Base-by-base conservation (phyloP, 2,888 invertebrate species). In the Drosophila aldrichi region DNA sequence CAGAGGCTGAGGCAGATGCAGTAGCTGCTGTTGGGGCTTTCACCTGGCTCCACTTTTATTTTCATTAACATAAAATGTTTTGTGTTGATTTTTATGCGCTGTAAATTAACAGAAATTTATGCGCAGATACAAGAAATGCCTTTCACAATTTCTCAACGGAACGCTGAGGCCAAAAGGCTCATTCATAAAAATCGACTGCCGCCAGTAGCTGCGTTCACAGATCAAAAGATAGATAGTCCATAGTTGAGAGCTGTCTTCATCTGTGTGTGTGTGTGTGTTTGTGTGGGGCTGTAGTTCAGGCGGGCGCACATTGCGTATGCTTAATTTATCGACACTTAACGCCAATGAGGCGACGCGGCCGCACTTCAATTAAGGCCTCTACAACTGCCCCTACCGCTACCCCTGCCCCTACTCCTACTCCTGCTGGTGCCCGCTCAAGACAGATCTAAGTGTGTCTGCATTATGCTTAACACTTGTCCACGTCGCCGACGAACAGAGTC, bases 291-390 rank as follows among this genome's bases (percentile, higher is more conserved):
- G 40, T 55, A 10, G 40, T 40, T 40, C 20, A 20, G 20, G 32
- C 56, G 9, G 49, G 60, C 71, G 41, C 64, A 82, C 85, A 83
- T 72, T 67, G 85, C 85, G 85, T 88, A 86, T 87, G 73, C 84
- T 85, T 89, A 91, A 89, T 89, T 89, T 91, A 86, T 91, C 76
- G 86, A 86, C 90, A 89, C 91, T 91, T 91, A 90, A 90, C 85
- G 90, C 88, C 88, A 88, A 89, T 80, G 86, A 83, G 85, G 90
- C 82, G 84, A 75, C 64, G 82, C 86, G 62, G 68, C 69, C 69
- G 77, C 90, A 87, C 84, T 90, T 83, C 84, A 86, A 86, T 86
- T 86, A 90, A 87, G 75, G 49, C 44, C 55, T 38, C 44, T 40
- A 10, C 43, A 22, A 36, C 41, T n/a, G 2, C 36, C 2, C 1